Evolutionary conservation across 1,140 invertebrate species (phyloP), one percentile per base, ranked within the genome.

Genomic region (Sitophilus oryzae): DNA sequence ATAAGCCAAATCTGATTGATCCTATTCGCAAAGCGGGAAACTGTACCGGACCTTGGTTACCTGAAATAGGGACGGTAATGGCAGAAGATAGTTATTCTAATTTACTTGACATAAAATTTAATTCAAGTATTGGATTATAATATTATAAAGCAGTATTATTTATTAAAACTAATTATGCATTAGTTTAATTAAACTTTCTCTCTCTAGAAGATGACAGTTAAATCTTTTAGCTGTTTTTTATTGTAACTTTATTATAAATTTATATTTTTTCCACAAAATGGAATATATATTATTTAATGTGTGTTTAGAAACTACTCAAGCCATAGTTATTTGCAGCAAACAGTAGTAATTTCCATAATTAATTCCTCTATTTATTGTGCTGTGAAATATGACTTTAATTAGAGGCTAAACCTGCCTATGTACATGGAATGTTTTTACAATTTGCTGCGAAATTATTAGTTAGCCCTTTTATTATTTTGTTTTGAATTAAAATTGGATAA

Each of bases 1-100:
- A 57, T 57, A 57, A 57, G 51, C 21, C 49, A 30, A 46, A 52
- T 57, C 48, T 51, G 48, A 57, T 57, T 57, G 48, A 52, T 57
- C 55, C 49, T 47, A 20, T 48, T 14, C 30, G 48, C 43, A 52
- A 56, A 52, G 25, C 25, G 11, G 25, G 11, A 30, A 6, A 11
- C 25, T 30, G 25, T 6, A 30, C 25, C 11, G 25, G 11, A 30
- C 25, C 11, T 11, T 30, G 25, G 25, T 6, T 30, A 30, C 25
- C 5, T 30, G 11, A 11, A 6, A 30, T 30, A 30, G 5, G 25
- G 11, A 30, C 11, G 25, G 25, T 30, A n/a, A n/a, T n/a, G 25
- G 25, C 25, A 30, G 11, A 11, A 30, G 25, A 30, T 11, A 30
- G 5, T 30, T 30, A 30, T 11, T 11, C 5, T 30, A 30, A 30